A percentile compares a stretch with the other conserved stretches of the same genome.
Conservation (phyloP, 2,888 invertebrate genomes). For the Phytoseiulus persimilis region DNA sequence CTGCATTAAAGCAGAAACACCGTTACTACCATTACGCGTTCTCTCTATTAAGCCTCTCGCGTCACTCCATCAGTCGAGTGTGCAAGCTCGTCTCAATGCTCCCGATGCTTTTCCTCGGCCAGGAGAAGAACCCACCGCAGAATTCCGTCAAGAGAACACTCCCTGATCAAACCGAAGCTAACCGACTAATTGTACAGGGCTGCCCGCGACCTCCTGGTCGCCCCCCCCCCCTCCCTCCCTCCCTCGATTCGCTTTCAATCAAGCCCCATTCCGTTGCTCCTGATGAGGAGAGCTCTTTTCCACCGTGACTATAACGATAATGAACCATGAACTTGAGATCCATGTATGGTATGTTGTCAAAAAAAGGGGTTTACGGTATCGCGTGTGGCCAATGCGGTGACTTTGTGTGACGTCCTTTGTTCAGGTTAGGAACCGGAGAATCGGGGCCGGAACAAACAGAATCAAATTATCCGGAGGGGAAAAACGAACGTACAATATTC, state of each 20-base stretch:
- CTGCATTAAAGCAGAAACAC: conserved; percentile 5
- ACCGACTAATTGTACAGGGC: neutral
- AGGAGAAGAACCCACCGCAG: neutral
- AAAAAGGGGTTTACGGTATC: too few species aligned
- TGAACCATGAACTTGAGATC: neutral
- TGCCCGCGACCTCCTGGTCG: neutral
- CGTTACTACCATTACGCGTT: neutral
- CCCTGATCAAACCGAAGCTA: neutral
- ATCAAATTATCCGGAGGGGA: too few species aligned
- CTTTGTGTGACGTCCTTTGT: too few species aligned
- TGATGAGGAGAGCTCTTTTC: neutral
- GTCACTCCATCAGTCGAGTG: neutral
- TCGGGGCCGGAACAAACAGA: too few species aligned
- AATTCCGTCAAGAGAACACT: neutral
- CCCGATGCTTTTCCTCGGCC: neutral
- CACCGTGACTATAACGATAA: neutral
- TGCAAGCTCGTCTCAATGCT: neutral
- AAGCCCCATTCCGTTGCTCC: neutral
- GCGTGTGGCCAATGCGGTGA: too few species aligned
- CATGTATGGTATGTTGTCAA: too few species aligned
- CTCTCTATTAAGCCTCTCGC: neutral
- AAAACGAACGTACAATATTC: too few species aligned
- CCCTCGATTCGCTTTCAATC: neutral
- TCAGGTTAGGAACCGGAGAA: too few species aligned
- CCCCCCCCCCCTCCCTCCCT: neutral